Evolutionary conservation across 2,888 invertebrate genomes (phyloP).

Genomic region (Axea sp.): DNA sequence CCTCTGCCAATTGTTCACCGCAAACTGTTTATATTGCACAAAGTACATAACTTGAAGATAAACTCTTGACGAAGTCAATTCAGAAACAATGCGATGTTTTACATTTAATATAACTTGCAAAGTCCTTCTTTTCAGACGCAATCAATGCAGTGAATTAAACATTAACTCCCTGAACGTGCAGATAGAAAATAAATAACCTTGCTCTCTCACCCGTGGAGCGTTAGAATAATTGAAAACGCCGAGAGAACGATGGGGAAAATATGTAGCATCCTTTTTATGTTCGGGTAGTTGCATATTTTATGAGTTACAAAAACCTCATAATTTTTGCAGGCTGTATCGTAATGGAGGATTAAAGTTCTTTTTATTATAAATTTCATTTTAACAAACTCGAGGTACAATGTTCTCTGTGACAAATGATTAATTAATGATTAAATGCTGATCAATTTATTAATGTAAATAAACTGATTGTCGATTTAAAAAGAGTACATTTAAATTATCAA

Average conservation of each 20-base stretch:
- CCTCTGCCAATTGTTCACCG: slow-evolving; percentile 39
- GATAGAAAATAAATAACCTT: slow-evolving; percentile 50
- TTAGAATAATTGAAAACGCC: slow-evolving; percentile 45
- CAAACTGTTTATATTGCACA: slow-evolving; percentile 36
- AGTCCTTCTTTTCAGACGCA: slow-evolving; percentile 42
- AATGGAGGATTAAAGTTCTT: slow-evolving; percentile 20
- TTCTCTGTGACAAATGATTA: too few relatives aligned
- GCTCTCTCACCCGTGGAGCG: slow-evolving; percentile 11
- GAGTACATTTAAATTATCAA: too few relatives aligned
- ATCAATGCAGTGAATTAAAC: slow-evolving; percentile 62
- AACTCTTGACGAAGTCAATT: slow-evolving; percentile 39
- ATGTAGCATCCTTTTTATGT: slow-evolving; percentile 44
- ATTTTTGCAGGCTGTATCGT: slow-evolving; percentile 27
- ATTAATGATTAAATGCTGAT: too few relatives aligned
- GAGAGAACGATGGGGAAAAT: slow-evolving; percentile 8
- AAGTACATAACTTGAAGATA: slow-evolving; percentile 40
- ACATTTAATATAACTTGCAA: slow-evolving; percentile 58
- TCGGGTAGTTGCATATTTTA: slow-evolving; percentile 26
- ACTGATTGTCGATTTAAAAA: too few relatives aligned
- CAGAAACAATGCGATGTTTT: slow-evolving; percentile 56
- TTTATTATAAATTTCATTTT: neutral
- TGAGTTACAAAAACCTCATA: slow-evolving; percentile 12
- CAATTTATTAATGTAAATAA: too few relatives aligned
- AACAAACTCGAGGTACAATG: too few relatives aligned
- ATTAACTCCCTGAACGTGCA: slow-evolving; percentile 39